Evolutionary conservation across 2,888 invertebrate species (phyloP).

Genomic region (Therioaphis trifolii): DNA sequence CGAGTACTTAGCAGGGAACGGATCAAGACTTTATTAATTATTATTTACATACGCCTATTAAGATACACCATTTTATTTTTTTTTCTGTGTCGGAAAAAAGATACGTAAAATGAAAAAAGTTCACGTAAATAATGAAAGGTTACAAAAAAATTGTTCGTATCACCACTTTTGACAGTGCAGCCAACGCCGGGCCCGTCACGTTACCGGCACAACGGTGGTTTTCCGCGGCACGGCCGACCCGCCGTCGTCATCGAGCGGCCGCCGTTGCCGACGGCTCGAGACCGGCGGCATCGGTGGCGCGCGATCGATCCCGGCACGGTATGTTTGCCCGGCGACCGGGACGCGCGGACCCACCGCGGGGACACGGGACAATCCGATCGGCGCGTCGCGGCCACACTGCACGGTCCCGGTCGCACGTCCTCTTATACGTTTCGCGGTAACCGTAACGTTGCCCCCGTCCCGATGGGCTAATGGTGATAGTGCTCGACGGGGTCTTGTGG

Average conservation of each 20-base stretch:
- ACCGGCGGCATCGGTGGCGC: neutral
- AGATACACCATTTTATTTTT: slow-evolving; percentile 33
- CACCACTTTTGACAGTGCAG: slow-evolving; percentile 57
- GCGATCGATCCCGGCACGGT: neutral
- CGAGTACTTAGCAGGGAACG: neutral
- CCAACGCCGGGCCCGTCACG: neutral
- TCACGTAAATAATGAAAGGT: slow-evolving; percentile 63
- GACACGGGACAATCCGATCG: neutral
- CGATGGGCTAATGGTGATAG: too few relatives aligned
- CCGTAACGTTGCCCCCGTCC: too few relatives aligned
- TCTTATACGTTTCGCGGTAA: too few relatives aligned
- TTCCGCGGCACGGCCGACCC: too few relatives aligned
- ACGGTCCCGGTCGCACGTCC: too few relatives aligned
- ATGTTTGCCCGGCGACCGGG: neutral
- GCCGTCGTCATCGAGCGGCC: neutral
- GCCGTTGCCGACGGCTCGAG: neutral
- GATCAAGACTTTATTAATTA: neutral
- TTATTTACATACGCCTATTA: slow-evolving; percentile 38
- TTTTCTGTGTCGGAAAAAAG: neutral
- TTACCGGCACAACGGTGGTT: neutral
- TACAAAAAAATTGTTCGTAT: slow-evolving; percentile 60
- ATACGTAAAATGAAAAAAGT: slow-evolving; percentile 49
- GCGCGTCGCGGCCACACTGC: neutral
- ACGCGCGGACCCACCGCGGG: neutral
- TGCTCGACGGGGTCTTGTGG: too few relatives aligned